These are phyloP conservation scores for Cynopterus brachyotis DNA, from an alignment of 2,113 vertebrate species.

Conservation along the genomic window DNA sequence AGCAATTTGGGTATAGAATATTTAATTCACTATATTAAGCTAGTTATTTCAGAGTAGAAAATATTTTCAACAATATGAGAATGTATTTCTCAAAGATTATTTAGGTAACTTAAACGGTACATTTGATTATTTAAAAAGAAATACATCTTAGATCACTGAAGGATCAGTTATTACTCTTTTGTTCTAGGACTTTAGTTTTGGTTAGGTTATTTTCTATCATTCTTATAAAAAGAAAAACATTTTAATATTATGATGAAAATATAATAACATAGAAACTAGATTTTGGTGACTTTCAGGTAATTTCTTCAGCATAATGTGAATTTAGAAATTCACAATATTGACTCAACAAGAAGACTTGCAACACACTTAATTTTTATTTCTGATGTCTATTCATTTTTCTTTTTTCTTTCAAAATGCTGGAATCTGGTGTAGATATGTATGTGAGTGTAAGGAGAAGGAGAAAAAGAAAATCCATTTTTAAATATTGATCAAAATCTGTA, in stretches of 20 bases:
- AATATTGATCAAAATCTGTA: background rate
- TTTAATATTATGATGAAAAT: constrained; percentile 19
- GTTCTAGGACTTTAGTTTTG: background rate
- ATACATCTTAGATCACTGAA: background rate
- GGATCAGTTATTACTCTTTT: background rate
- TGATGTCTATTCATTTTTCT: background rate
- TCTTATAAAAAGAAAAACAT: background rate
- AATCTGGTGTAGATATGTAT: background rate
- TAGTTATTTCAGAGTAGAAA: background rate
- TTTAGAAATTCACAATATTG: background rate
- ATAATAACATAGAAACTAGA: background rate
- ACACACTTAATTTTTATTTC: background rate
- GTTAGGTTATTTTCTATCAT: background rate
- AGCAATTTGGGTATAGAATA: background rate
- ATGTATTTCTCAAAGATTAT: background rate
- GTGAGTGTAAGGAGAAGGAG: background rate
- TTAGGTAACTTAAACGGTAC: background rate
- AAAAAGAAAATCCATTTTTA: background rate
- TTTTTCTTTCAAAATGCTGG: background rate
- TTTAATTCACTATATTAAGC: constrained; percentile 28
- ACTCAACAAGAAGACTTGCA: background rate
- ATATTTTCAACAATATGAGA: background rate
- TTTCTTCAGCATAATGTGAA: background rate
- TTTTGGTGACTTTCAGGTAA: background rate
- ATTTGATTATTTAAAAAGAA: background rate